Percentiles rank a stretch among this genome's conserved stretches.
These are phyloP conservation scores for Lagenorhynchus albirostris DNA, from an alignment of 2,113 vertebrate genomes.

Conservation along the genomic window DNA sequence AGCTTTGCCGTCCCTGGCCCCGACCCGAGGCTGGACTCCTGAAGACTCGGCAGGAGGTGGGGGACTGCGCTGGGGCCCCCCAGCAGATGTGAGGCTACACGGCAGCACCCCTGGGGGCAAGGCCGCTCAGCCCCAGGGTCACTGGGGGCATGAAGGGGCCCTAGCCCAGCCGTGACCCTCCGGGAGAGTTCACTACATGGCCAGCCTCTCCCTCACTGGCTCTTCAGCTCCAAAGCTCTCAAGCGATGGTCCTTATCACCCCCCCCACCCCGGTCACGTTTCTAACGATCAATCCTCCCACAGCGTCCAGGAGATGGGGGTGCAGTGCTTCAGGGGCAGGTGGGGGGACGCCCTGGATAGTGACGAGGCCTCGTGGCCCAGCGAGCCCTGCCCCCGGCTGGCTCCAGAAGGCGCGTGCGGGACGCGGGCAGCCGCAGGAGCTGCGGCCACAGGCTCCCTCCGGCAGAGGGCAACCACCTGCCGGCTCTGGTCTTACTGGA, in stretches of 20 bases:
- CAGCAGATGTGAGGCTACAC: background rate
- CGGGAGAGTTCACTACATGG: background rate
- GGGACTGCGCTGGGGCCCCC: background rate
- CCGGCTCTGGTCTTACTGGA: background rate
- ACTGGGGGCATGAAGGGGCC: background rate
- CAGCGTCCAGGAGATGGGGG: background rate
- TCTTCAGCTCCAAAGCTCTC: background rate
- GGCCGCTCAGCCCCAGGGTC: background rate
- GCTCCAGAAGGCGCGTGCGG: background rate
- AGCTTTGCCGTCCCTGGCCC: background rate
- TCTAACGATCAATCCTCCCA: no score
- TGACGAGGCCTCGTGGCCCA: fast-evolving
- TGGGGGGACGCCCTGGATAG: background rate
- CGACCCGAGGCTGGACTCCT: background rate
- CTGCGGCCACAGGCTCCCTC: fast-evolving
- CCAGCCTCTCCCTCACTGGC: background rate
- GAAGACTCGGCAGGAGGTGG: background rate
- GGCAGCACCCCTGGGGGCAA: no score
- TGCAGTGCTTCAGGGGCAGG: no score
- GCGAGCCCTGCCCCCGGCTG: background rate
- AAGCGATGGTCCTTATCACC: no score
- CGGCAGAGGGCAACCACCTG: background rate
- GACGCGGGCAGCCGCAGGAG: background rate
- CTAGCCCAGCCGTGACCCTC: background rate
- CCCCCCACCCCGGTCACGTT: no score